These are phyloP conservation scores for Lagorchestes hirsutus DNA, from an alignment of 2,797 vertebrate species.

Conservation along the genomic window DNA sequence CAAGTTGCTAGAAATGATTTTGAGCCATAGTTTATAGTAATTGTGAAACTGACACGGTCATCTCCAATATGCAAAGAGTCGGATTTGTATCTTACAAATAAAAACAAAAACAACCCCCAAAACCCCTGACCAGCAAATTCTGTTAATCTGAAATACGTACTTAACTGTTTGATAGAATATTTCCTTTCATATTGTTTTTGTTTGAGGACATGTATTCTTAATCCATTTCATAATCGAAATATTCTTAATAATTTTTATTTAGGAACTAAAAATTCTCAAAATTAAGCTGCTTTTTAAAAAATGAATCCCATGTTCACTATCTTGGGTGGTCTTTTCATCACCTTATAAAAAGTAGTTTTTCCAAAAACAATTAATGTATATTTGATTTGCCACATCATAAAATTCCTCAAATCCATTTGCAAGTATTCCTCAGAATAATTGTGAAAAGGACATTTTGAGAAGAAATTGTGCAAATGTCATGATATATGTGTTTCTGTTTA, in stretches of 20 bases:
- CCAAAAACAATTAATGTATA: background rate
- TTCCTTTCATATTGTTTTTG: background rate
- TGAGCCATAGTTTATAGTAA: slow-evolving; percentile 43
- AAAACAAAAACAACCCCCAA: background rate
- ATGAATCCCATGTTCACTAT: background rate
- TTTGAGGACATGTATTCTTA: background rate
- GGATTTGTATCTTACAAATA: background rate
- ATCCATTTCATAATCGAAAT: background rate
- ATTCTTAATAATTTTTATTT: background rate
- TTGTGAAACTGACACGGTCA: slow-evolving; percentile 33
- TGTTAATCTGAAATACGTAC: background rate
- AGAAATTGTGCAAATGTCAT: background rate
- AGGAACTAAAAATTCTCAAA: background rate
- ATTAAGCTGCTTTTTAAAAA: background rate
- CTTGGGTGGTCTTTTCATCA: background rate
- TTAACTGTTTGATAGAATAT: background rate
- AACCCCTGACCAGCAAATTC: background rate
- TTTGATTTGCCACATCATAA: background rate
- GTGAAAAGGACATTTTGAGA: background rate
- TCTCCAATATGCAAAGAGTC: background rate
- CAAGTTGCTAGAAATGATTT: slow-evolving; percentile 34
- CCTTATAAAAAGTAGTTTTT: background rate
- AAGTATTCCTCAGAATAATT: background rate
- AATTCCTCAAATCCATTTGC: background rate
- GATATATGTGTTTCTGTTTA: background rate